Conservation (phyloP, 2,113 vertebrate species). For the Trichechus manatus region DNA sequence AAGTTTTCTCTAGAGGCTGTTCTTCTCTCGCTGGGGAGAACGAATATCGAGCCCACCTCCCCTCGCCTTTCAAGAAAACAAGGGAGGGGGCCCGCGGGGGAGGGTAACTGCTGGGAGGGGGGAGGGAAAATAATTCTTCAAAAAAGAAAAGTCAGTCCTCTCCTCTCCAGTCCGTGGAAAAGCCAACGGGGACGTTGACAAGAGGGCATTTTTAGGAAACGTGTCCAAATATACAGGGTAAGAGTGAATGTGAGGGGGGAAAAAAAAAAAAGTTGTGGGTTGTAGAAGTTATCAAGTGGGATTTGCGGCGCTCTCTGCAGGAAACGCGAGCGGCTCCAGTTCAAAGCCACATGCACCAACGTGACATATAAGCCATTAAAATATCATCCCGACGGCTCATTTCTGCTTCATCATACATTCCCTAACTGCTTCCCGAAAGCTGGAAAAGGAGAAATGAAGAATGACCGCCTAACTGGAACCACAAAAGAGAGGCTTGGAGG, state of each 20-base stretch:
- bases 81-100: conserved; percentile 61
- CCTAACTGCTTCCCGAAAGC: conserved; percentile 91
- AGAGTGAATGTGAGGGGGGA: conserved; percentile 84
- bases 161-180: conserved; percentile 80
- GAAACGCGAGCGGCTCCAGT: conserved; percentile 97
- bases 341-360: conserved; percentile 98
- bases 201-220: conserved; percentile 87
- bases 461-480: conserved; percentile 90
- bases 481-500: conserved; percentile 87
- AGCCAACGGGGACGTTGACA: conserved; percentile 78
- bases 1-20: conserved; percentile 59
- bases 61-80: conserved; percentile 58
- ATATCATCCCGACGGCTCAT: conserved; percentile 95
- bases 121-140: conserved; percentile 78
- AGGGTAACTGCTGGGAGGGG: conserved; percentile 40
- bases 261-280: conserved; percentile 93
- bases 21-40: conserved; percentile 61
- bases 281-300: conserved; percentile 99
- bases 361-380: conserved; percentile 98
- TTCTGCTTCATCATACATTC: conserved; percentile 93
- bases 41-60: conserved; percentile 74
- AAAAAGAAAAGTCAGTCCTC: conserved; percentile 79
- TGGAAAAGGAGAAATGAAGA: conserved; percentile 90
- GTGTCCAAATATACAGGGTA: conserved; percentile 88
- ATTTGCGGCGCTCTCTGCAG: conserved; percentile 98